Evolutionary conservation across 2,888 invertebrate species (phyloP), one percentile per base, ranked within the genome.

Genomic region (Cremastinae sp.): DNA sequence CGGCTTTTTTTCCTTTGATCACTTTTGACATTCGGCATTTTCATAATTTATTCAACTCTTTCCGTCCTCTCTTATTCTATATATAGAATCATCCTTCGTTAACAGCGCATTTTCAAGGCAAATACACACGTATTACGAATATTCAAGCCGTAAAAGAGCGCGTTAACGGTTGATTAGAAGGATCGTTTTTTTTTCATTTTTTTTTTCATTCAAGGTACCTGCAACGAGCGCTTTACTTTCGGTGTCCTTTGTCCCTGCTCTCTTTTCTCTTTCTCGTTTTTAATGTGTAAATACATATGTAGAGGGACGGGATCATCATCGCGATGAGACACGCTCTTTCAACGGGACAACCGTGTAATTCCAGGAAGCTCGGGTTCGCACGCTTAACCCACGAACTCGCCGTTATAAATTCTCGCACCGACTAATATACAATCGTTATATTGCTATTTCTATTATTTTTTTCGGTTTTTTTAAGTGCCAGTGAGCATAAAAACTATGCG

Each of bases 1-100:
- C 81, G 85, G 86, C 84, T 68, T 41, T 58, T 49, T 73, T 75
- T 70, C 81, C 86, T 87, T 87, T 87, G 87, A 87, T 86, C 87
- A 84, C 81, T 83, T 78, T 82, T 83, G 85, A 85, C 86, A 86
- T 84, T 86, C 75, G 82, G 82, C 83, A 85, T 86, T 86, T 86
- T 86, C 84, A 83, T 85, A 86, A 87, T 86, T 86, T 87, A 87
- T 86, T 87, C 84, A 78, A 82, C 77, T 70, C 74, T 64, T 49
- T 37, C 9, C 65, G 64, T 39, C 47, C n/a, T 61, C 45, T 47
- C 28, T 28, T 45, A 45, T 62, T 55, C 55, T 56, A 35, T 74
- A n/a, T 65, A 22, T 45, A 9, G 35, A 37, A 43, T 39, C 37
- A 35, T 9, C 53, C 73, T 76, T 76, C 64, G 64, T 76, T 69